Evolutionary conservation across 2,888 invertebrate species (phyloP).

Genomic region (Elgonia sp.): DNA sequence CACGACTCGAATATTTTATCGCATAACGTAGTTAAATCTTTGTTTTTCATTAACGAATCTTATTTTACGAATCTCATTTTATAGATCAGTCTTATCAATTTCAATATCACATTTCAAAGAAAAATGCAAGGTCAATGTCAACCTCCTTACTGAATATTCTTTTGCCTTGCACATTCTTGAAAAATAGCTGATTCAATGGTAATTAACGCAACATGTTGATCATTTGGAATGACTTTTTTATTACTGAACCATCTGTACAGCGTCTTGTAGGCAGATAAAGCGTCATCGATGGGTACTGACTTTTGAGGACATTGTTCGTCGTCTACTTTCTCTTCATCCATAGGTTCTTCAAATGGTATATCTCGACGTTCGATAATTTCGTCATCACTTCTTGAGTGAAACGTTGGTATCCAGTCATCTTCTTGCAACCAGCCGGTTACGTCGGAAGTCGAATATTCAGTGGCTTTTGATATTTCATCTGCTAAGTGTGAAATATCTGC

Average conservation of each 20-base stretch:
- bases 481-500: background rate
- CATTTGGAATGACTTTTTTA: slow-evolving; percentile 10
- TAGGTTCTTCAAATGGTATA: slow-evolving; percentile 12
- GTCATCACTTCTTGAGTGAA: slow-evolving; percentile 21
- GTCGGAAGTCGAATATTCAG: slow-evolving; percentile 7
- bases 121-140: background rate
- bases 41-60: background rate
- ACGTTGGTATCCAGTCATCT: slow-evolving; percentile 13
- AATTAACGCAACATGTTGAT: slow-evolving; percentile 12
- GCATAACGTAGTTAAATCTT: background rate
- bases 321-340: slow-evolving; percentile 19
- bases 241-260: slow-evolving; percentile 14
- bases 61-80: background rate
- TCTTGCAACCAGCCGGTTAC: slow-evolving; percentile 6
- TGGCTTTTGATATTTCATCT: slow-evolving; percentile 1
- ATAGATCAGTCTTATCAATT: background rate
- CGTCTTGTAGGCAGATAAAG: slow-evolving; percentile 16
- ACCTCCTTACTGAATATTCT: background rate
- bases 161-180: background rate
- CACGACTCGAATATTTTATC: background rate
- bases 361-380: slow-evolving; percentile 13
- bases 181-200: background rate
- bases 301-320: slow-evolving; percentile 1
- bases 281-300: slow-evolving; percentile 13
- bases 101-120: background rate